A percentile compares a stretch with the other conserved stretches of the same genome.
Conservation (phyloP, 2,113 vertebrate genomes). For the Crotalus tigris region DNA sequence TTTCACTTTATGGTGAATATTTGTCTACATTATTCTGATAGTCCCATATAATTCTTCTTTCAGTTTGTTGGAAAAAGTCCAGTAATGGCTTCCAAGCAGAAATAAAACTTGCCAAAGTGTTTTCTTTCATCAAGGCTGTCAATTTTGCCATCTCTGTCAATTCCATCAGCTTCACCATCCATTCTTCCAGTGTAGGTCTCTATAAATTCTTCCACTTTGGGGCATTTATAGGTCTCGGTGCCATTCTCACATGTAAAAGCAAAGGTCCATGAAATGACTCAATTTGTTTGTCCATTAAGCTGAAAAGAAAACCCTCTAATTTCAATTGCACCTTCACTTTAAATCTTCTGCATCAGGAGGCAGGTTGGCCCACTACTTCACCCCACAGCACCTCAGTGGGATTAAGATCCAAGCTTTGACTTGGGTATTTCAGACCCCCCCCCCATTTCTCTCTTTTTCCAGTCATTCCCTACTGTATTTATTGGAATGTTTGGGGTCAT, state of each 20-base stretch:
- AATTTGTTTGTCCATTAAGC: background rate
- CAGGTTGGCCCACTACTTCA: background rate
- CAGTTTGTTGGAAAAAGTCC: background rate
- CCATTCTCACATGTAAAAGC: background rate
- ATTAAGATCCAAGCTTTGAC: background rate
- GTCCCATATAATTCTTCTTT: background rate
- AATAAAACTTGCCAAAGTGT: background rate
- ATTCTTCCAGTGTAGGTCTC: background rate
- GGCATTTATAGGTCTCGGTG: background rate
- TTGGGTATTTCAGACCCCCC: background rate
- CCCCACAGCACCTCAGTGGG: background rate
- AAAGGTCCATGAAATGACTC: background rate
- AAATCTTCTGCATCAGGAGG: background rate
- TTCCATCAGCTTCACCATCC: background rate
- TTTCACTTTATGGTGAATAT: background rate
- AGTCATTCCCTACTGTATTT: background rate
- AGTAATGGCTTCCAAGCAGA: background rate
- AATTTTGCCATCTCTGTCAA: background rate
- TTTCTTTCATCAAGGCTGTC: background rate
- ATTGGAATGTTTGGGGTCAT: background rate
- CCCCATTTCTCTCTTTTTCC: background rate
- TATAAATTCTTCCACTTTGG: background rate
- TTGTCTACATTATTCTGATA: background rate
- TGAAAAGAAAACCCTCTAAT: background rate
- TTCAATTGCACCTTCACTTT: background rate